Evolutionary conservation across 2,113 vertebrate species (phyloP).

Genomic region (Alligator mississippiensis): DNA sequence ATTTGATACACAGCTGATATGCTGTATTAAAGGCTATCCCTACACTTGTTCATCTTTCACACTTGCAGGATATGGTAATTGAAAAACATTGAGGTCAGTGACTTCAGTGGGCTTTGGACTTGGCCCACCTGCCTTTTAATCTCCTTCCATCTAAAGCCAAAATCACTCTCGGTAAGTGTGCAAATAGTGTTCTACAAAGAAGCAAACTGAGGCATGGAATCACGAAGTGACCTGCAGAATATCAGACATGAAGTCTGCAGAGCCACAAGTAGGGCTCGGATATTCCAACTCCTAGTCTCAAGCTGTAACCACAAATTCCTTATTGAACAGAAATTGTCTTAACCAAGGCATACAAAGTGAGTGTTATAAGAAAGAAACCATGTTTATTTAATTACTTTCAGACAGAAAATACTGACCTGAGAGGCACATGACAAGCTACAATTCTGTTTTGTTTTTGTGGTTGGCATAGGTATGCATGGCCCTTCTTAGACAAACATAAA

Average conservation of each 20-base stretch:
- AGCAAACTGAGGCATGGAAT: neutral
- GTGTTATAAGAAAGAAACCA: neutral
- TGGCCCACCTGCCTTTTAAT: neutral
- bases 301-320: neutral
- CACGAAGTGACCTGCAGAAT: neutral
- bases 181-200: neutral
- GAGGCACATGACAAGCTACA: neutral
- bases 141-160: neutral
- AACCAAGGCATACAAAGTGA: rapidly evolving
- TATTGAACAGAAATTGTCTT: neutral
- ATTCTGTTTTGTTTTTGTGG: neutral
- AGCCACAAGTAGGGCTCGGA: neutral
- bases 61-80: neutral
- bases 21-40: neutral
- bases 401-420: neutral
- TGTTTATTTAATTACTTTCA: neutral
- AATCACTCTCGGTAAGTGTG: neutral
- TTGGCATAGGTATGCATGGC: neutral
- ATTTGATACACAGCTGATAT: neutral
- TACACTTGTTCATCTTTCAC: neutral
- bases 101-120: neutral
- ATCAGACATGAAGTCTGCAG: neutral
- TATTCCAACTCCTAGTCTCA: neutral
- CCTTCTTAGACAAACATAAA: neutral
- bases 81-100: neutral